Conservation (phyloP, 2,888 invertebrate species). For the Halictus ligatus region DNA sequence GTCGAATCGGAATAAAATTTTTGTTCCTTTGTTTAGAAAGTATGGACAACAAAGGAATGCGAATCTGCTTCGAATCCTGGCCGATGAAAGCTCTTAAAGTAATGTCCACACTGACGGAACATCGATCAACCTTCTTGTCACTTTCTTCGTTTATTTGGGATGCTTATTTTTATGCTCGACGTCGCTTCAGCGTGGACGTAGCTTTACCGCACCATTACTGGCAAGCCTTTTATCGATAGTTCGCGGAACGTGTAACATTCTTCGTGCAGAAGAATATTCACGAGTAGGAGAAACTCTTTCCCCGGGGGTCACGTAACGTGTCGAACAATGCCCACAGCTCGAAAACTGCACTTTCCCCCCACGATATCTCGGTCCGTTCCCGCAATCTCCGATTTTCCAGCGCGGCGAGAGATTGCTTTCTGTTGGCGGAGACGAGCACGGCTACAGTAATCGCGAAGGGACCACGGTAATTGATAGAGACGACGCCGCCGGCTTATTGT, state of each 20-base stretch:
- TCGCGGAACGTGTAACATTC: not conserved
- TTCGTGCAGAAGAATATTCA: slow-evolving; percentile 11
- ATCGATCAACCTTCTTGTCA: no score
- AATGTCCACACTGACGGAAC: not conserved
- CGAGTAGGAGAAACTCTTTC: slow-evolving; percentile 1
- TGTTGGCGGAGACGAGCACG: not conserved
- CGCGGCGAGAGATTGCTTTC: slow-evolving; percentile 19
- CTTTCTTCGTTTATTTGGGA: not conserved
- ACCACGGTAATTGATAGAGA: slow-evolving; percentile 35
- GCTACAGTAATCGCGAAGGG: slow-evolving; percentile 2
- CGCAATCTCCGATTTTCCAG: slow-evolving; percentile 18
- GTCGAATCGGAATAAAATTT: no score
- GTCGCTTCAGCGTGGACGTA: not conserved
- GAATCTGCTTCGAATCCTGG: no score
- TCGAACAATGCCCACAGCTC: not conserved
- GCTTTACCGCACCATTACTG: not conserved
- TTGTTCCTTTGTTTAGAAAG: no score
- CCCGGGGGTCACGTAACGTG: not conserved
- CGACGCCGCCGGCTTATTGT: slow-evolving; percentile 10
- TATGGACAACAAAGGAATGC: no score
- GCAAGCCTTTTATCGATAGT: not conserved
- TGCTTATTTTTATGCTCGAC: not conserved
- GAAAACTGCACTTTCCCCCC: slow-evolving; percentile 21
- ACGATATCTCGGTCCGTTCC: not conserved
- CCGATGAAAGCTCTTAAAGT: not conserved